Conservation (phyloP, 2,113 vertebrate genomes). For the Neodon shergylaensis region DNA sequence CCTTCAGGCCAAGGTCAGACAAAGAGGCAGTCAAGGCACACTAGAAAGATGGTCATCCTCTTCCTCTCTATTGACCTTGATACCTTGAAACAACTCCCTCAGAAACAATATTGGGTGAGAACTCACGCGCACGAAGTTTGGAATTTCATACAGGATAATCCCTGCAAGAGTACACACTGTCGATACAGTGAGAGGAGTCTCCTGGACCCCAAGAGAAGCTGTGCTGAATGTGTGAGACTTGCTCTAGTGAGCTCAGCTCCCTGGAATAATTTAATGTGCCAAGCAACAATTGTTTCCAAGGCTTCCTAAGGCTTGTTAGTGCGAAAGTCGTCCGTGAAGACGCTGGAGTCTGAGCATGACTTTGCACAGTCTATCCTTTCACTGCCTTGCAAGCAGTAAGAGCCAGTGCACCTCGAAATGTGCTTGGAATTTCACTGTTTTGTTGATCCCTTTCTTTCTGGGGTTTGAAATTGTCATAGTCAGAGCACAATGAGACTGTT, state of each 20-base stretch:
- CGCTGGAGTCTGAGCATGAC: background rate
- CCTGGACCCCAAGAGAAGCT: background rate
- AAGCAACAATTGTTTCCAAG: background rate
- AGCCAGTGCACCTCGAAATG: background rate
- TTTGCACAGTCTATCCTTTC: background rate
- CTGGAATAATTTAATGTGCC: background rate
- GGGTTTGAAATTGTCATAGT: background rate
- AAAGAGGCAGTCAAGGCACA: background rate
- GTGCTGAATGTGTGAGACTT: background rate
- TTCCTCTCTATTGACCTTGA: background rate
- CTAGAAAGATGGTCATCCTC: background rate
- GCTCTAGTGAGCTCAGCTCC: background rate
- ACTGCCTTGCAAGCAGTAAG: background rate
- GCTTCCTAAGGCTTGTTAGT: background rate
- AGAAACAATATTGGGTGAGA: background rate
- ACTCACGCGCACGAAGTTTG: background rate
- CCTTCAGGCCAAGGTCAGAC: background rate
- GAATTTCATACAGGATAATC: background rate
- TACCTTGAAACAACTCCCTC: background rate
- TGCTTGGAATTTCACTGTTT: background rate
- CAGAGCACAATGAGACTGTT: background rate
- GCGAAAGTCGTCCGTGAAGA: background rate
- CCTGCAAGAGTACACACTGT: background rate
- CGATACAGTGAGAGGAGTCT: background rate
- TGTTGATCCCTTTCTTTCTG: background rate